Evolutionary conservation across 2,888 invertebrate species (phyloP).

Genomic region (Hypercompe scribonia): DNA sequence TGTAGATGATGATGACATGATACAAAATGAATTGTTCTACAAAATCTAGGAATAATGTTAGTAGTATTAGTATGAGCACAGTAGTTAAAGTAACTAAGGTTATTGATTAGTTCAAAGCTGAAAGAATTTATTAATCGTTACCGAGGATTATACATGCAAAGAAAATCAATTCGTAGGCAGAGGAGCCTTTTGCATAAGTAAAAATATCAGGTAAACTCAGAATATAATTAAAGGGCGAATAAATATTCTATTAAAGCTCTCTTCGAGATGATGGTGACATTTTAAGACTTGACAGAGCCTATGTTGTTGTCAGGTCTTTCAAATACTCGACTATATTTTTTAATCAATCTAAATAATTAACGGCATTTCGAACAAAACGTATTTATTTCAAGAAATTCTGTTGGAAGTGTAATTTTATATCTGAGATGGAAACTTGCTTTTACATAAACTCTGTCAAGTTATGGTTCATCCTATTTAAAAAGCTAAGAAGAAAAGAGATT

Average conservation of each 20-base stretch:
- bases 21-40: background rate
- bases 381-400: too few species aligned
- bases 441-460: too few species aligned
- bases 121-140: background rate
- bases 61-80: background rate
- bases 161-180: background rate
- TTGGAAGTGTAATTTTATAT: too few species aligned
- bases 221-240: background rate
- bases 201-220: background rate
- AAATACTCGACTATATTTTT: background rate
- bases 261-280: background rate
- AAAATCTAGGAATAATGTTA: background rate
- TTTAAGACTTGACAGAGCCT: too few species aligned
- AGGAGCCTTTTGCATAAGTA: background rate
- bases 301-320: too few species aligned
- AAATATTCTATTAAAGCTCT: background rate
- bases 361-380: too few species aligned
- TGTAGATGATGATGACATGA: background rate
- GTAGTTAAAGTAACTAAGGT: background rate
- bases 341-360: too few species aligned
- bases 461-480: too few species aligned
- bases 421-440: too few species aligned
- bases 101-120: background rate
- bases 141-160: background rate
- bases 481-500: too few species aligned